Evolutionary conservation across 2,888 invertebrate species (phyloP), one percentile per base, ranked within the genome.

Genomic region (Onthophagus sagittarius): DNA sequence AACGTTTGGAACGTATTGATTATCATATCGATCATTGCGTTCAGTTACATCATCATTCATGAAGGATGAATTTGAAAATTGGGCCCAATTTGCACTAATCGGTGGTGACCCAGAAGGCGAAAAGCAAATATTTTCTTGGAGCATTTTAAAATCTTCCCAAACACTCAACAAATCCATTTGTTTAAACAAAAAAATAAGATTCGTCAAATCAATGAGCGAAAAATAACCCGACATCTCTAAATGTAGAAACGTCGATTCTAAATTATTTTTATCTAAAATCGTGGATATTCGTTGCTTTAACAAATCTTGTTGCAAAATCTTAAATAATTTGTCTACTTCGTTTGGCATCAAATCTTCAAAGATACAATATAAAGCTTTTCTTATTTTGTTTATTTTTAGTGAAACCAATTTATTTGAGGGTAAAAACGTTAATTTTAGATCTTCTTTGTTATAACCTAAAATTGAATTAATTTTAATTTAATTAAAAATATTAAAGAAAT

Each of bases 291-390:
- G 69, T 53, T 76, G 76, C 32, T 72, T 69, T 7, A 64, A n/a
- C 65, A 82, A 79, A 70, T 81, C 81, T 11, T 75, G 70, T 65
- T 77, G 39, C 5, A 79, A 72, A 39, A 64, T 62, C 7, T 75
- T 32, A n/a, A 78, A 15, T 23, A 80, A 74, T 1, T 79, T 74
- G 0, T 80, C 80, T 0, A 82, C 80, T 72, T 85, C 79, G 0
- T 77, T 76, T 0, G 77, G 75, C 0, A 80, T 79, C 70, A 88
- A 78, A 70, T 83, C 80, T 74, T 89, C 88, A 74, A 86, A 86
- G 13, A 88, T 78, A 2, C 78, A 72, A 78, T 87, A 88, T 1
- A 88, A 77, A 0, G 82, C 82, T 80, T 89, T 89, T 3, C 87
- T 79, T 13, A 86, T 73, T 9, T 84, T 84, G 79, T 86, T 85